phyloP scores from a whole-genome alignment of 2,113 vertebrate species.

The Sclerurus mexicanus region DNA sequence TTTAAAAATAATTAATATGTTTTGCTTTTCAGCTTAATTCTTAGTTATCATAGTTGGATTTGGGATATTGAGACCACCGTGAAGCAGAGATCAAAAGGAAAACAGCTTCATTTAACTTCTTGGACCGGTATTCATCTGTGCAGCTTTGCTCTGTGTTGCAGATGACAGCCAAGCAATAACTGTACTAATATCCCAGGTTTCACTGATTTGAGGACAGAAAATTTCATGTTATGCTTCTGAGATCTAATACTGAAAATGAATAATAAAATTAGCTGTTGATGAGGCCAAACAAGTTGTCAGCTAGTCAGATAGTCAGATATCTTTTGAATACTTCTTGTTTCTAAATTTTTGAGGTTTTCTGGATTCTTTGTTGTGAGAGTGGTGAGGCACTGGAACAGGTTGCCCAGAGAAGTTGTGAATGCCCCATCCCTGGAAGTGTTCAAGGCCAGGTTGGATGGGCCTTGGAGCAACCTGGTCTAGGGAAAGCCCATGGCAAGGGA shows the following conservation, averaged over 20 bases:
- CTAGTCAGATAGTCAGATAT: not conserved
- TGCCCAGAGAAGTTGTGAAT: not conserved
- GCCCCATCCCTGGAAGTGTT: not conserved
- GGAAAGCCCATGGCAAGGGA: not conserved
- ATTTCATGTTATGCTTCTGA: not conserved
- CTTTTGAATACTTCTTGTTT: not conserved
- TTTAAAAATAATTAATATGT: not conserved
- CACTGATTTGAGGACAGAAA: not conserved
- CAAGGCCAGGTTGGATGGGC: not conserved
- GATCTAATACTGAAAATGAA: not conserved
- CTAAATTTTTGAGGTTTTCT: not conserved
- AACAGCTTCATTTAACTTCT: not conserved
- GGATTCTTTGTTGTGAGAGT: not conserved
- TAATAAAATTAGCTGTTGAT: not conserved
- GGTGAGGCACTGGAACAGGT: not conserved
- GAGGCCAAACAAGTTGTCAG: not conserved
- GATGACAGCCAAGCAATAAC: not conserved
- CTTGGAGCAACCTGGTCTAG: fast-evolving
- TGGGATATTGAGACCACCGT: not conserved
- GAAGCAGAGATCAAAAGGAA: not conserved
- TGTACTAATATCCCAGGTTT: not conserved
- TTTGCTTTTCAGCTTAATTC: not conserved
- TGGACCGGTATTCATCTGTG: not conserved
- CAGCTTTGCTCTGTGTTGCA: not conserved
- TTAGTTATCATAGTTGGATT: not conserved